A percentile compares a stretch with the other conserved stretches of the same genome.
Conservation (phyloP, 2,888 invertebrate species). For the Temnothorax unifasciatus region DNA sequence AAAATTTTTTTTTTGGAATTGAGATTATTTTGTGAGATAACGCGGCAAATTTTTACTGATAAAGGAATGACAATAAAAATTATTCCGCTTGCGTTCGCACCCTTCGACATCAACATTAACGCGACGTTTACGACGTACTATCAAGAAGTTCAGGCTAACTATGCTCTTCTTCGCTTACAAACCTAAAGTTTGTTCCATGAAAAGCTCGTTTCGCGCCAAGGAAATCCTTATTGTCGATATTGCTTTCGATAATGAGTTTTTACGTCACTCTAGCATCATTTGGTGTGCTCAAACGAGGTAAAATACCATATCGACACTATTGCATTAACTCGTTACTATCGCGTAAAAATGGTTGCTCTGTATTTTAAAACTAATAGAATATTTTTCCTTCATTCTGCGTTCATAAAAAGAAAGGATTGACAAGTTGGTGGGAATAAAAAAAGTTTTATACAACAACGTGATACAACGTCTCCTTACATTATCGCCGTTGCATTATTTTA, state of each 20-base stretch:
- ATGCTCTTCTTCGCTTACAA: conserved; percentile 28
- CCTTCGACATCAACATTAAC: conserved; percentile 37
- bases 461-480: neutral
- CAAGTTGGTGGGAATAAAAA: conserved; percentile 1
- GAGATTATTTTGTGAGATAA: conserved; percentile 16
- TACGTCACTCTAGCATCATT: conserved; percentile 24
- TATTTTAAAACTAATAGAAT: neutral
- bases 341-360: neutral
- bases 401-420: neutral
- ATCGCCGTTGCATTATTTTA: neutral
- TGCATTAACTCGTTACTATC: neutral
- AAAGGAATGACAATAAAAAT: conserved; percentile 43
- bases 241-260: conserved; percentile 44
- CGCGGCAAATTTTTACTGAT: conserved; percentile 5
- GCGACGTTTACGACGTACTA: conserved; percentile 47
- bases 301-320: conserved; percentile 15
- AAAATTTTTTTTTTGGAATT: neutral
- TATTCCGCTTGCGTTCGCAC: conserved; percentile 53
- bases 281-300: neutral
- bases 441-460: neutral
- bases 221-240: conserved; percentile 49
- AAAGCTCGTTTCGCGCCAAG: conserved; percentile 8
- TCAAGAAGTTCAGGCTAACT: conserved; percentile 40
- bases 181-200: conserved; percentile 47
- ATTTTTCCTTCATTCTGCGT: neutral